phyloP scores from a whole-genome alignment of 2,888 invertebrate genomes.

The Drosophila testacea region DNA sequence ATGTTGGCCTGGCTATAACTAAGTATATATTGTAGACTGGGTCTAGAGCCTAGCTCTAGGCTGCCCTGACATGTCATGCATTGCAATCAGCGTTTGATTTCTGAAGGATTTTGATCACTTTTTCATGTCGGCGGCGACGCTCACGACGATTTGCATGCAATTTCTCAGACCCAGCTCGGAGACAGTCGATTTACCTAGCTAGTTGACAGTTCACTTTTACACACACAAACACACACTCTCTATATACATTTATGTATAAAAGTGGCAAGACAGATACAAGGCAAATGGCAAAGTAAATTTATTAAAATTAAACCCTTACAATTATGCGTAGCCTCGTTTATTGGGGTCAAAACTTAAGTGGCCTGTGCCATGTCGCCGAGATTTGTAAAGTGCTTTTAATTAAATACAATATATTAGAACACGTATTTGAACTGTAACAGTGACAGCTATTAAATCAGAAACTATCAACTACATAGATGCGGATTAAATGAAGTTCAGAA shows the following conservation, averaged over 20 bases:
- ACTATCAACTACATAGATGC: background rate
- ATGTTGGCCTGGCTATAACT: slow-evolving; percentile 19
- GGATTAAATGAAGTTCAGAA: background rate
- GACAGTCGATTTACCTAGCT: slow-evolving; percentile 60
- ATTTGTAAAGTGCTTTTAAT: slow-evolving; percentile 53
- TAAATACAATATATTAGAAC: slow-evolving; percentile 29
- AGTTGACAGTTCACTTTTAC: slow-evolving; percentile 46
- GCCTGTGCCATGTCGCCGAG: slow-evolving; percentile 35
- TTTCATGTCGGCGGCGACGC: slow-evolving; percentile 58
- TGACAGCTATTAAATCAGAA: slow-evolving; percentile 9
- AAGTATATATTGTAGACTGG: slow-evolving; percentile 5
- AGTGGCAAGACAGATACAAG: slow-evolving; percentile 31
- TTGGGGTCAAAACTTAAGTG: slow-evolving; percentile 51
- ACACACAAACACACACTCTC: slow-evolving; percentile 15
- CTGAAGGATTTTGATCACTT: slow-evolving; percentile 77
- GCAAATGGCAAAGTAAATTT: slow-evolving; percentile 60
- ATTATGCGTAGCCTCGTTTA: slow-evolving; percentile 70
- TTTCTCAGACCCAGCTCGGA: slow-evolving; percentile 43
- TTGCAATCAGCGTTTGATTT: slow-evolving; percentile 76
- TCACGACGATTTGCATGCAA: slow-evolving; percentile 61
- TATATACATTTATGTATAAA: no score
- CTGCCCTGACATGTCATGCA: slow-evolving; percentile 65
- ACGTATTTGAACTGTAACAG: background rate
- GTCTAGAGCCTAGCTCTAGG: background rate
- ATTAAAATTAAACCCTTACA: slow-evolving; percentile 69